Evolutionary conservation across 2,888 invertebrate genomes (phyloP).

Genomic region (Trachelus troglodyta): DNA sequence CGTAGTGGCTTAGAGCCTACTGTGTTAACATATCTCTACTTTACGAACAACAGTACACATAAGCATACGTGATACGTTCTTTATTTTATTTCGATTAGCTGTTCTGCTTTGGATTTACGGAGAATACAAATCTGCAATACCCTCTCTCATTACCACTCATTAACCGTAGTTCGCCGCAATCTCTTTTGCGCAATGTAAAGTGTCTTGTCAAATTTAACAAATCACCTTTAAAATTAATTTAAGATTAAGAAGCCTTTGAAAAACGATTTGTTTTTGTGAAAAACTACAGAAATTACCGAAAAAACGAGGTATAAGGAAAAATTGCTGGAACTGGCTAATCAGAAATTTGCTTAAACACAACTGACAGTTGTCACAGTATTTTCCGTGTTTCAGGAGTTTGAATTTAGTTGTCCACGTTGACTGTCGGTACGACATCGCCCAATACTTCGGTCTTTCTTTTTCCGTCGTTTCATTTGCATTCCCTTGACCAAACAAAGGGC

Average conservation of each 20-base stretch:
- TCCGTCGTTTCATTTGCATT: neutral
- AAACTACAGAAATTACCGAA: neutral
- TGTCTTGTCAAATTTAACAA: neutral
- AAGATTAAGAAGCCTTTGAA: neutral
- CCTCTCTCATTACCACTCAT: neutral
- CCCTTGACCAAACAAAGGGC: neutral
- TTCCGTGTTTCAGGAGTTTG: neutral
- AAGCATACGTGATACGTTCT: neutral
- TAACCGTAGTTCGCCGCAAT: neutral
- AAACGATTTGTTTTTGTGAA: neutral
- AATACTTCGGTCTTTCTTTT: neutral
- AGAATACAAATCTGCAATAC: neutral
- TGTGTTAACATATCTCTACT: neutral
- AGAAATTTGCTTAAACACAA: neutral
- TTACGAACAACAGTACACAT: neutral
- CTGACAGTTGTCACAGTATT: neutral
- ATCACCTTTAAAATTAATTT: neutral
- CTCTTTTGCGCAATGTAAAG: neutral
- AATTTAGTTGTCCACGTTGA: neutral
- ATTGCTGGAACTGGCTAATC: neutral
- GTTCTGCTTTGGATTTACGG: neutral
- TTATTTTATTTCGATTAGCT: neutral
- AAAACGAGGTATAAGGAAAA: neutral
- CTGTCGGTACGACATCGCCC: neutral
- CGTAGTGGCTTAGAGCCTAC: no score